Evolutionary conservation across 2,888 invertebrate species (phyloP), one percentile per base, ranked within the genome.

Genomic region (Dione juno): DNA sequence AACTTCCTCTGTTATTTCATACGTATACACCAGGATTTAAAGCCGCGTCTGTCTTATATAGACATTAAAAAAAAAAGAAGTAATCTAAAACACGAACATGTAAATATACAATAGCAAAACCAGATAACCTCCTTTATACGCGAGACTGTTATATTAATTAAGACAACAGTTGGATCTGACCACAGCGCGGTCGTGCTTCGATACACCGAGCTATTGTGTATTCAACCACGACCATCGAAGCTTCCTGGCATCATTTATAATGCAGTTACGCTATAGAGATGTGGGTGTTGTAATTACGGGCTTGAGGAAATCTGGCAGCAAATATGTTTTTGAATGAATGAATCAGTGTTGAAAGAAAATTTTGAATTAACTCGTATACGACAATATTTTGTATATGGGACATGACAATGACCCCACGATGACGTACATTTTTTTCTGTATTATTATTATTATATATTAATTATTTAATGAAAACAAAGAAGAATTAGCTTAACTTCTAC

Each of bases 91-190:
- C 10, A 28, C 2, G 6, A 19, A 14, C 5, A 59, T n/a, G 21
- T 10, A 21, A 43, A n/a, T 59, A 5, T 2, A n/a, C 7, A 3
- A 43, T n/a, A 19, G 13, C 19, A 6, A 59, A 9, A 14, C 1
- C 43, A 40, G 7, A 21, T 43, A 59, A 59, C 43, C 45, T 45
- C 10, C n/a, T 16, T 50, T 19, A 9, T 11, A 50, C 14, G 8
- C 50, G 14, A n/a, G 19, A 59, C 41, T 45, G 70, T 66, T 52
- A 66, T 61, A 66, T 43, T 66, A 66, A 70, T 70, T 61, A 70
- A 63, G 61, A 45, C 54, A 63, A 63, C 70, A 66, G 66, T 70
- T 40, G 52, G 14, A 52, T 14, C 41, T 66, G 40, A 50, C 66
- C 66, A 59, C 59, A 53, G 28, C 68, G 50, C 66, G 28, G 53